Conservation (phyloP, 2,888 invertebrate species). For the Mactromeris polynyma region DNA sequence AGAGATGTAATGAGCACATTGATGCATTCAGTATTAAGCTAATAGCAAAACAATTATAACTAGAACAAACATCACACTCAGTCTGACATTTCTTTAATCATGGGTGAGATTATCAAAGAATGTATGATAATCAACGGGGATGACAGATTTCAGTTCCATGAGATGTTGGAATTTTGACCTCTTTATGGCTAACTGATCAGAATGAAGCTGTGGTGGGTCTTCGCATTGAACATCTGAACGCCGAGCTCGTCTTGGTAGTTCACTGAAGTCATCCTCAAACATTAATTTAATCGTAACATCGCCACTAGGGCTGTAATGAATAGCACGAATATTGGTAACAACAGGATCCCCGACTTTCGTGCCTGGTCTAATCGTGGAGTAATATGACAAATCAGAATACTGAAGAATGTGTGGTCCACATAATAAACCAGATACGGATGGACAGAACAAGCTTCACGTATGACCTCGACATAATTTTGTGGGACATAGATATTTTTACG, state of each 20-base stretch:
- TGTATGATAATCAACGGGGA: slow-evolving; percentile 29
- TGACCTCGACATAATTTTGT: slow-evolving; percentile 46
- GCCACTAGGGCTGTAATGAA: slow-evolving; percentile 37
- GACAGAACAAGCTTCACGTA: slow-evolving; percentile 11
- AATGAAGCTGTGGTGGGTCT: slow-evolving; percentile 2
- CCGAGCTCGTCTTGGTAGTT: slow-evolving; percentile 25
- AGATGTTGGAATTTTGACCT: slow-evolving; percentile 21
- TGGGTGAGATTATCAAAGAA: slow-evolving; percentile 39
- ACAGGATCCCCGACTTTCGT: slow-evolving; percentile 35
- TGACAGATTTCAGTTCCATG: slow-evolving; percentile 18
- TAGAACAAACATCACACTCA: no score
- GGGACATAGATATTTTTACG: slow-evolving; percentile 37
- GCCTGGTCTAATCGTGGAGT: slow-evolving; percentile 45
- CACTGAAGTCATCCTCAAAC: neutral
- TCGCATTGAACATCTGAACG: neutral
- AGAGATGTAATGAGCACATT: no score
- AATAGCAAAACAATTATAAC: no score
- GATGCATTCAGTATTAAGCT: no score
- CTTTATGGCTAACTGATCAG: neutral
- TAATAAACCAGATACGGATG: slow-evolving; percentile 51
- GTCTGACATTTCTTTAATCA: no score
- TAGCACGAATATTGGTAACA: slow-evolving; percentile 36
- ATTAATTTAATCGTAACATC: slow-evolving; percentile 2
- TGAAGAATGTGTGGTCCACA: slow-evolving; percentile 36
- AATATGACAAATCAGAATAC: slow-evolving; percentile 21